Evolutionary conservation across 2,888 invertebrate genomes (phyloP).

Genomic region (Acholoe squamosa): DNA sequence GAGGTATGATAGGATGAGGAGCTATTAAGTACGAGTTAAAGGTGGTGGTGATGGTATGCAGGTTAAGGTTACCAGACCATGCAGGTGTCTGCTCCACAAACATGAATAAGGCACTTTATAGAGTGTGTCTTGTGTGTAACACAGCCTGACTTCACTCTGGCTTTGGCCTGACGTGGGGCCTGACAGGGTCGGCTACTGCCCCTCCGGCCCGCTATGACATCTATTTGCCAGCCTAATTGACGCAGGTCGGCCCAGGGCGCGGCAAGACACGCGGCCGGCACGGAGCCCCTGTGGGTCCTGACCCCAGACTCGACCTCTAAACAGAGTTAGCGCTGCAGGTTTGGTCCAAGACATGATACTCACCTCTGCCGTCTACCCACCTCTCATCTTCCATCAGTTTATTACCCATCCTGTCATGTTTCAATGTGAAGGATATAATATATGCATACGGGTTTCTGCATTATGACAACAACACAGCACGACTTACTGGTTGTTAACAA

Average conservation of each 20-base stretch:
- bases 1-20: too few relatives aligned
- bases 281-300: not conserved
- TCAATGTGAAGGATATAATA: too few relatives aligned
- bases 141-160: not conserved
- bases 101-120: too few relatives aligned
- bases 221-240: slow-evolving; percentile 20
- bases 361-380: not conserved
- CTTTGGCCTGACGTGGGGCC: not conserved
- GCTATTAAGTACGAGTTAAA: too few relatives aligned
- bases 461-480: too few relatives aligned
- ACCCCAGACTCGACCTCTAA: not conserved
- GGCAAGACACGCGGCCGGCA: not conserved
- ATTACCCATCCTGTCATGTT: too few relatives aligned
- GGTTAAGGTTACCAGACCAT: too few relatives aligned
- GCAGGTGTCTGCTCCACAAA: too few relatives aligned
- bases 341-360: not conserved
- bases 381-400: not conserved
- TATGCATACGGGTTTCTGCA: too few relatives aligned
- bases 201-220: not conserved
- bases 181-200: not conserved
- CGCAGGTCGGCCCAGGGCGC: not conserved
- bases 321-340: not conserved
- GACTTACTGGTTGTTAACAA: too few relatives aligned
- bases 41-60: too few relatives aligned
- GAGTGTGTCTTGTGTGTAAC: not conserved